Conservation (phyloP, 2,797 vertebrate species). For the Squalus acanthias region DNA sequence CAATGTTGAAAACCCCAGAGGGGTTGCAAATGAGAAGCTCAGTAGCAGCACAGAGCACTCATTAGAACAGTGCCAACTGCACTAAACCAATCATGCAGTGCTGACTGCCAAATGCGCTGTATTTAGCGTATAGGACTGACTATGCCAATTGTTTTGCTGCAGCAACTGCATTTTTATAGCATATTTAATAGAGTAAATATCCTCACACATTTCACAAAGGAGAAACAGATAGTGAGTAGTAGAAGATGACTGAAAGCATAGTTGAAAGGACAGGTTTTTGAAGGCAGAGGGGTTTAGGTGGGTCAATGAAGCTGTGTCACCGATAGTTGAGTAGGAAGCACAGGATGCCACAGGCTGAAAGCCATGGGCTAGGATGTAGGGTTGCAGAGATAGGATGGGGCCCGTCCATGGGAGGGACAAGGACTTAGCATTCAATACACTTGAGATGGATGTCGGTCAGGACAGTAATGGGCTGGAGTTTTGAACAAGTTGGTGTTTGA, state of each 20-base stretch:
- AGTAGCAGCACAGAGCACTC: neutral
- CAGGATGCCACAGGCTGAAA: neutral
- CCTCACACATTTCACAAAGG: neutral
- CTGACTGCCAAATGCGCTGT: neutral
- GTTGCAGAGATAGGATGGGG: neutral
- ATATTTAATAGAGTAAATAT: neutral
- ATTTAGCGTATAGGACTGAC: too few relatives aligned
- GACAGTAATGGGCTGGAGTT: neutral
- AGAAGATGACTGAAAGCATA: neutral
- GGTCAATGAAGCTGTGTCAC: neutral
- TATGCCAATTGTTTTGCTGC: neutral
- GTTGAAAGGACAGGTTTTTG: neutral
- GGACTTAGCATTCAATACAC: neutral
- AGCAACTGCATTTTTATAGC: neutral
- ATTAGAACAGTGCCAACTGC: neutral
- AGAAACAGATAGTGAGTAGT: neutral
- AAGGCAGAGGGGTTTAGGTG: neutral
- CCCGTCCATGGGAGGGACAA: neutral
- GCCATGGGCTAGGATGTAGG: neutral
- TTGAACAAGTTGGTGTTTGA: neutral
- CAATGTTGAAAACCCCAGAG: slow-evolving; percentile 8
- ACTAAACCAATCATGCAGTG: neutral
- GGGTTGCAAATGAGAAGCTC: neutral
- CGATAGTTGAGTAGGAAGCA: neutral
- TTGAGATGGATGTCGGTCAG: neutral